Base-by-base conservation (phyloP, 2,888 invertebrate genomes). In the Hylaea fasciaria region DNA sequence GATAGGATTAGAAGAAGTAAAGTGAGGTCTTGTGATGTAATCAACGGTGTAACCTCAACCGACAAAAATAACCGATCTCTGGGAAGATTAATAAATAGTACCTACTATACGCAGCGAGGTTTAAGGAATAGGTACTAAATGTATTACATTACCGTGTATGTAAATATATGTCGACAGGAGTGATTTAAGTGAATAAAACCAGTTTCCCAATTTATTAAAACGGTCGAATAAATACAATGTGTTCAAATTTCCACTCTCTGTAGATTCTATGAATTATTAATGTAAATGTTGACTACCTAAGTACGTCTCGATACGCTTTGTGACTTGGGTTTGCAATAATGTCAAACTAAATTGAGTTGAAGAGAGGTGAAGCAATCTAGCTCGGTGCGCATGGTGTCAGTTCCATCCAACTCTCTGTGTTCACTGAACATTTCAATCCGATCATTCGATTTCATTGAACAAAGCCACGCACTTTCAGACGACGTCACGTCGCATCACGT, bases 351-450 rank as follows among this genome's bases (percentile, higher is more conserved):
- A 73, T 77, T 53, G 48, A 57, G 61, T 61, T 51, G 50, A 46
- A 54, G 32, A 32, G 32, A 70, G 66, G 64, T 61, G 54, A 64
- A 72, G 65, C 70, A 72, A 73, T 74, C 69, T 69, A 69, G 66
- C 66, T 58, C 28, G 65, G 62, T 65, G 68, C 68, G 60, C 62
- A 64, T 65, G 70, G 71, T 71, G 78, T 77, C 78, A 62, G 66
- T 70, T 71, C 71, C 69, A 67, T 66, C 71, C 22, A 72, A 76
- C 65, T 77, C 71, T 70, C 57, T 57, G 62, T 76, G 77, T 56
- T 79, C 83, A 79, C 61, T 83, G 83, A 82, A 75, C 81, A 82
- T 72, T 81, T 80, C 81, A 75, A 66, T 68, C 60, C 73, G 74
- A 81, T 82, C 77, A 78, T 82, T 80, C 77, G 65, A 69, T 75